Evolutionary conservation across 53 echinoderm and acorn worm genomes (phyloP).

Genomic region (Astropecten irregularis): DNA sequence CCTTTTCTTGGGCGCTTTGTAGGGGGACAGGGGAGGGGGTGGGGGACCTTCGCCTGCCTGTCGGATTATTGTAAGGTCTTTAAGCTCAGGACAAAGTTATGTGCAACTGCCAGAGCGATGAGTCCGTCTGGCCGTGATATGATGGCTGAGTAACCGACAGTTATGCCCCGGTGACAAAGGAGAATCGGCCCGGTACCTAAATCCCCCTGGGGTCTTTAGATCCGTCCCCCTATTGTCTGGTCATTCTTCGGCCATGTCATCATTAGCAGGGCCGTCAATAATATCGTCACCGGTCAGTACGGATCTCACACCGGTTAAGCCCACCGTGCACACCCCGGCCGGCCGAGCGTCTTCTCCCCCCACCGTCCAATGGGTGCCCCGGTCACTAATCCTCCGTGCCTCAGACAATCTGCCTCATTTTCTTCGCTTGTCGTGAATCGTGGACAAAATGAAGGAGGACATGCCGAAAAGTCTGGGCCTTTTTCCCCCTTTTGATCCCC

Average conservation of each 20-base stretch:
- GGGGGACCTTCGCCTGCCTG: background rate
- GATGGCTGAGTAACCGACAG: background rate
- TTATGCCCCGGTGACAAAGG: background rate
- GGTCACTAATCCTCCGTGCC: constrained; percentile 20
- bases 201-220: constrained; percentile 14
- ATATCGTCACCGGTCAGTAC: too few species aligned
- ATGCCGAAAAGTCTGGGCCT: constrained; percentile 32
- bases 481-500: too few species aligned
- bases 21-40: too few species aligned
- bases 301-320: background rate
- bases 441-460: background rate
- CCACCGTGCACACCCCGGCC: background rate
- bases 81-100: too few species aligned
- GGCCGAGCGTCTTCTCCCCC: background rate
- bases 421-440: background rate
- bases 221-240: constrained; percentile 22
- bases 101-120: constrained; percentile 13
- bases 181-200: background rate
- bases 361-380: constrained; percentile 12
- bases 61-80: constrained; percentile 1
- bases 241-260: constrained; percentile 25
- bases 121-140: background rate
- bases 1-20: background rate
- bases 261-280: constrained; percentile 45
- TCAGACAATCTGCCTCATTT: constrained; percentile 3